Conservation (phyloP, 2,113 vertebrate species). For the Scomber japonicus region DNA sequence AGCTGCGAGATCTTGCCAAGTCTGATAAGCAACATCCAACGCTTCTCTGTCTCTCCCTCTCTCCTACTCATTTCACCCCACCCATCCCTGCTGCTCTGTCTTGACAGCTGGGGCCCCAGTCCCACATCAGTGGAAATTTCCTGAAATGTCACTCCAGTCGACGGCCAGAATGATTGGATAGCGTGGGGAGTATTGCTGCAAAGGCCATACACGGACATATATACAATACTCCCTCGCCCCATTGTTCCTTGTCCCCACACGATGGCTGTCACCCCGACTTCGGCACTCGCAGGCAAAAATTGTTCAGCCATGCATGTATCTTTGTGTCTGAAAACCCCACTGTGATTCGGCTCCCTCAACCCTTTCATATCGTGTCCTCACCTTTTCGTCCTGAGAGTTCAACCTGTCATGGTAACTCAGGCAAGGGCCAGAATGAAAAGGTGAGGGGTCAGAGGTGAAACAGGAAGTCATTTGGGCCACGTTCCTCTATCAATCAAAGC, state of each 20-base stretch:
- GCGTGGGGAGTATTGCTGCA: slow-evolving; percentile 48
- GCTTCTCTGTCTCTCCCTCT: slow-evolving; percentile 10
- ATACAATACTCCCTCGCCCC: slow-evolving; percentile 45
- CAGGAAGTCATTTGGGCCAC: slow-evolving; percentile 2
- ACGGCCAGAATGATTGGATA: slow-evolving; percentile 56
- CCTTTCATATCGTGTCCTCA: slow-evolving; percentile 46
- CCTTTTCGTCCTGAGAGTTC: slow-evolving; percentile 61
- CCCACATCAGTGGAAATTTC: slow-evolving; percentile 78
- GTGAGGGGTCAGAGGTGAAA: slow-evolving; percentile 62
- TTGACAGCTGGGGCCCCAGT: slow-evolving; percentile 73
- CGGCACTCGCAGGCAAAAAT: slow-evolving; percentile 49
- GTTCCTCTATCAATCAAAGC: slow-evolving; percentile 16
- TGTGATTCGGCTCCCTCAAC: slow-evolving; percentile 31
- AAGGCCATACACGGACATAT: slow-evolving; percentile 43
- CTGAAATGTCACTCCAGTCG: slow-evolving; percentile 75
- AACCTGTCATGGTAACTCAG: slow-evolving; percentile 71
- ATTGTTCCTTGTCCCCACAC: slow-evolving; percentile 51
- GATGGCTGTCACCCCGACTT: slow-evolving; percentile 66
- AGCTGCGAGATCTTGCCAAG: slow-evolving; percentile 63
- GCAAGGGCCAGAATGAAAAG: slow-evolving; percentile 69
- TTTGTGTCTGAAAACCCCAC: slow-evolving; percentile 44
- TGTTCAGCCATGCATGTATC: slow-evolving; percentile 49
- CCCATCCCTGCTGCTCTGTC: slow-evolving; percentile 44
- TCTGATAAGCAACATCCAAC: slow-evolving; percentile 73
- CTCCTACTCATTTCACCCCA: slow-evolving; percentile 43